Base-by-base conservation (phyloP, 1,140 invertebrate species). In the Eueides isabella region DNA sequence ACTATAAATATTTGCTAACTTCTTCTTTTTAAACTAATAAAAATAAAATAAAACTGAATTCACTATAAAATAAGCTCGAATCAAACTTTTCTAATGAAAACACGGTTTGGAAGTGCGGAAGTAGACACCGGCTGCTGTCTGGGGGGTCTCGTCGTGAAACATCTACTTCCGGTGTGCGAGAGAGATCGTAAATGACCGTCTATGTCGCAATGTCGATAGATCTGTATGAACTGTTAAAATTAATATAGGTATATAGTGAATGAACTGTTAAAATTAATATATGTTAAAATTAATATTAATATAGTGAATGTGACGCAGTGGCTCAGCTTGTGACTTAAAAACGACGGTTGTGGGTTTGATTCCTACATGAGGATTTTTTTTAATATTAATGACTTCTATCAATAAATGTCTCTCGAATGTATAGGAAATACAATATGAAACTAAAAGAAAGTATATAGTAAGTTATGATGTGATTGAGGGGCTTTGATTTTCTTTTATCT, bases 91-190 rank as follows among this genome's bases (percentile, higher is more conserved):
- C 41, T 44, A 44, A 44, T 44, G 41, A 44, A 44, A 44, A 44
- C 41, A 44, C n/a, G n/a, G n/a, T 44, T 44, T 84, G 78, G 79
- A 79, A 64, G 77, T 71, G 70, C 80, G 86, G 86, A 88, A 86
- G 82, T 82, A 71, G 80, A 77, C 41, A 88, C 81, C 86, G 88
- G 86, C 88, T 79, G 83, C 85, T 85, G 88, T 87, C 86, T 86
- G 82, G 76, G 77, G 80, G 78, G 79, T 76, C 80, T 76, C 77
- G 77, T 72, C 82, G 81, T 85, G 83, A 87, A 84, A 85, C 81
- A 44, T 85, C 82, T 81, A 80, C 82, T 82, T 82, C 84, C 85
- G 84, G 72, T 75, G 67, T 77, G 80, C 48, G 67, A 72, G 67
- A 38, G 68, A 75, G 81, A 81, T 19, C 5, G 41, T n/a, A 0